Conservation (phyloP, 2,888 invertebrate genomes). For the Neoscelio sp. region DNA sequence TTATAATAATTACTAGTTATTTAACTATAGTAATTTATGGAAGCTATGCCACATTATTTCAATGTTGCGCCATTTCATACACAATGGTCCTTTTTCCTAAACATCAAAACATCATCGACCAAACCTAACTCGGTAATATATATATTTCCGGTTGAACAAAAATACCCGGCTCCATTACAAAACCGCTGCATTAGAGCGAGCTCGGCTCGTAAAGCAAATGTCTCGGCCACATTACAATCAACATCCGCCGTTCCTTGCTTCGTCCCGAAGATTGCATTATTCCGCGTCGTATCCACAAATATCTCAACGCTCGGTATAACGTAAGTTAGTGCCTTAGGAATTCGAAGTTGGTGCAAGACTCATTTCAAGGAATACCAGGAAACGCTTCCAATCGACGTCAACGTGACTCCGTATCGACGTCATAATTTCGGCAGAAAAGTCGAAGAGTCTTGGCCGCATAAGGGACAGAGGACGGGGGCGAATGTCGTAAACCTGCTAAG, state of each 20-base stretch:
- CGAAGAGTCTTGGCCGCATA: slow-evolving; percentile 68
- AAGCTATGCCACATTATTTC: no score
- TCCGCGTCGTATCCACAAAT: slow-evolving; percentile 57
- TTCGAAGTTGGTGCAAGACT: slow-evolving; percentile 66
- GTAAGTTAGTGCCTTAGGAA: slow-evolving; percentile 56
- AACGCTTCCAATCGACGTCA: slow-evolving; percentile 74
- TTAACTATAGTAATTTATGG: no score
- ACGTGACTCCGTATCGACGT: slow-evolving; percentile 77
- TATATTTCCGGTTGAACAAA: slow-evolving; percentile 17
- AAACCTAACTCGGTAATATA: slow-evolving; percentile 2
- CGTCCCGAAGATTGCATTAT: slow-evolving; percentile 47
- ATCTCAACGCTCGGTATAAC: slow-evolving; percentile 58
- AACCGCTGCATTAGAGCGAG: slow-evolving; percentile 42
- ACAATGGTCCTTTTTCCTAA: no score
- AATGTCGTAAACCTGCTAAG: slow-evolving; percentile 48
- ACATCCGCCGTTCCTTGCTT: slow-evolving; percentile 38
- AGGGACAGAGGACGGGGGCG: slow-evolving; percentile 39
- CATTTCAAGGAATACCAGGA: slow-evolving; percentile 70
- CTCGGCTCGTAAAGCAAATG: slow-evolving; percentile 52
- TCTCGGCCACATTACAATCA: slow-evolving; percentile 51
- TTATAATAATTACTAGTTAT: no score
- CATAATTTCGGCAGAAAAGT: slow-evolving; percentile 75
- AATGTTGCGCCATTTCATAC: no score
- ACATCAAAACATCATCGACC: no score
- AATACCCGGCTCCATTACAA: slow-evolving; percentile 37